Base-by-base conservation (phyloP, 1,140 invertebrate species). In the Brachionus rotundiformis region DNA sequence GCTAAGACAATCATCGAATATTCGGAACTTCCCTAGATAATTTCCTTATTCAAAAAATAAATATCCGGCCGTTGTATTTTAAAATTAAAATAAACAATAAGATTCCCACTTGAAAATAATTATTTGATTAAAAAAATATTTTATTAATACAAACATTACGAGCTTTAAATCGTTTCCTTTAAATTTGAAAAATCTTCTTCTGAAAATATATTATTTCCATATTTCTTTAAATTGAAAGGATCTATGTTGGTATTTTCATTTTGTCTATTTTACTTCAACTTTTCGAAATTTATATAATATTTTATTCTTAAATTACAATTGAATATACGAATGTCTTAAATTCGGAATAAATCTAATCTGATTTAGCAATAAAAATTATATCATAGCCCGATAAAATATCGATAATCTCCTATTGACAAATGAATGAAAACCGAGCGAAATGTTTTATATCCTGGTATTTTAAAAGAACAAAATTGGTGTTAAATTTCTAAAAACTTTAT, bases 361-460 rank as follows among this genome's bases (percentile, higher is more conserved):
- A 73, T 73, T 73, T 36, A 68, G 63, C 13, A 2, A 63, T 68
- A 71, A 47, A 73, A 44, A 68, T 36, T 31, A 68, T 68, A 63
- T 63, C 61, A 63, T 29, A 11, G 16, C 61, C 29, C 36, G 29
- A 68, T 36, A 68, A n/a, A 68, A 68, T 16, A 68, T 31, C 36
- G 47, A 54, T 54, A 23, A 54, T 54, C 47, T 54, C 47, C 47
- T 54, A 54, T 68, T 68, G 63, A 39, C 31, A 68, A 68, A 68
- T 68, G 16, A 19, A 68, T 33, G 33, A 68, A 33, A 36, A n/a
- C 63, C 33, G 63, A 36, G 63, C 5, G n/a, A 36, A 68, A 36
- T 68, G n/a, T 68, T 68, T 68, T 36, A 36, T 39, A 33, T 39
- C 7, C 33, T 36, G 29, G n/a, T 68, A 36, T 68, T 68, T 68